Conservation (phyloP, 2,797 vertebrate genomes). For the Coluber constrictor region DNA sequence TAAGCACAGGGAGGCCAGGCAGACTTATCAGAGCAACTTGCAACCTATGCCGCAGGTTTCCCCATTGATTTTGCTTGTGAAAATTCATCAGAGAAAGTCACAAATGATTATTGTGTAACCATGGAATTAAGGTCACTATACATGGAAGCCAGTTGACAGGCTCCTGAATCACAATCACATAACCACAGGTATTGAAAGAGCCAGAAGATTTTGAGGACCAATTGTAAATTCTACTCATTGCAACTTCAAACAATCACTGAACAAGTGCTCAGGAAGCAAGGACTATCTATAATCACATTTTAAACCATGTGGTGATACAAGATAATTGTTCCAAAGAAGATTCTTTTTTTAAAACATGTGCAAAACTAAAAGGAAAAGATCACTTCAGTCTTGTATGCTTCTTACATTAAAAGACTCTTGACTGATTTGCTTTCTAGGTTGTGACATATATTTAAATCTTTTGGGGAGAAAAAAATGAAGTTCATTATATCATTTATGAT, state of each 20-base stretch:
- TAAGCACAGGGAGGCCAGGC: neutral
- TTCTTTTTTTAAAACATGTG: too few species aligned
- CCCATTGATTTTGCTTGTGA: neutral
- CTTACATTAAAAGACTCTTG: neutral
- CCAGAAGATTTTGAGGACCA: neutral
- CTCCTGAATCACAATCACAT: neutral
- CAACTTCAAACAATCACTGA: neutral
- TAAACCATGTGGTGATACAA: neutral
- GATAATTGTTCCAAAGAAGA: neutral
- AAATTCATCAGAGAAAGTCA: neutral
- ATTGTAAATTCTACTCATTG: neutral
- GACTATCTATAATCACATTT: neutral
- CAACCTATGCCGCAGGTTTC: neutral
- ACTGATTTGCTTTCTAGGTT: neutral
- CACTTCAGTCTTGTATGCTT: neutral
- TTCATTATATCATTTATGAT: conserved; percentile 39
- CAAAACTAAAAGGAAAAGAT: neutral
- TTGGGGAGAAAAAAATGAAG: neutral
- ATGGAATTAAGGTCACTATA: neutral
- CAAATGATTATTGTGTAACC: neutral
- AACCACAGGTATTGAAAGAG: neutral
- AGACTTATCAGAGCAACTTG: neutral
- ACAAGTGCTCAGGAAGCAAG: neutral
- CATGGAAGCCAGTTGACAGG: neutral
- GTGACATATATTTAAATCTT: conserved; percentile 10